These are phyloP conservation scores for Monoplex corrugatus DNA, from an alignment of 2,888 invertebrate genomes.

Conservation along the genomic window DNA sequence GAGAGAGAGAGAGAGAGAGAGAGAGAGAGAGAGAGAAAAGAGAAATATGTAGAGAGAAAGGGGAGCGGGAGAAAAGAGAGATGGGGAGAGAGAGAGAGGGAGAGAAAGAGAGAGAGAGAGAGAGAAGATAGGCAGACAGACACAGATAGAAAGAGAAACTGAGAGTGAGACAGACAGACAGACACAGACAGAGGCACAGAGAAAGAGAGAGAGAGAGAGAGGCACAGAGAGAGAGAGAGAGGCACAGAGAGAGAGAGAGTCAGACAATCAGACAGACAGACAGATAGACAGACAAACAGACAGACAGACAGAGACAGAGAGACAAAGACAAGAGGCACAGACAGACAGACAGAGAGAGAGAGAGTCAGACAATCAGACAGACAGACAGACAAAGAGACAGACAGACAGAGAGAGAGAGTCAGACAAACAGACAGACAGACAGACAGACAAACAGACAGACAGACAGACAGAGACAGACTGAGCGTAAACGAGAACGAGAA, in stretches of 20 bases:
- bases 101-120: not conserved
- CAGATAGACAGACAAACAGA: not conserved
- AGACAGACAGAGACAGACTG: not conserved
- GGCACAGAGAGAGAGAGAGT: too few relatives aligned
- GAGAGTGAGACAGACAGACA: not conserved
- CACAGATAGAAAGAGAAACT: not conserved
- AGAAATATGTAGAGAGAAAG: too few relatives aligned
- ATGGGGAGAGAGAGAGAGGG: too few relatives aligned
- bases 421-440: not conserved
- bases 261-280: not conserved
- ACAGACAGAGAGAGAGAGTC: not conserved
- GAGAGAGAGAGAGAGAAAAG: too few relatives aligned
- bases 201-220: not conserved
- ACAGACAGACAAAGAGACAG: constrained; percentile 2
- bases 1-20: too few relatives aligned
- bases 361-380: not conserved
- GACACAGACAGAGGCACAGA: not conserved
- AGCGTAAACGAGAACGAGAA: not conserved
- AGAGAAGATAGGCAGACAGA: not conserved
- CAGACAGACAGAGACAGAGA: not conserved
- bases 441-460: constrained; percentile 14
- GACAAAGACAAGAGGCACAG: too few relatives aligned
- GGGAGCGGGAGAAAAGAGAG: too few relatives aligned
- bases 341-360: not conserved
- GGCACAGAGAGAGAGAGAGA: too few relatives aligned